phyloP scores from a whole-genome alignment of 2,888 invertebrate species.

The Boloria selene region DNA sequence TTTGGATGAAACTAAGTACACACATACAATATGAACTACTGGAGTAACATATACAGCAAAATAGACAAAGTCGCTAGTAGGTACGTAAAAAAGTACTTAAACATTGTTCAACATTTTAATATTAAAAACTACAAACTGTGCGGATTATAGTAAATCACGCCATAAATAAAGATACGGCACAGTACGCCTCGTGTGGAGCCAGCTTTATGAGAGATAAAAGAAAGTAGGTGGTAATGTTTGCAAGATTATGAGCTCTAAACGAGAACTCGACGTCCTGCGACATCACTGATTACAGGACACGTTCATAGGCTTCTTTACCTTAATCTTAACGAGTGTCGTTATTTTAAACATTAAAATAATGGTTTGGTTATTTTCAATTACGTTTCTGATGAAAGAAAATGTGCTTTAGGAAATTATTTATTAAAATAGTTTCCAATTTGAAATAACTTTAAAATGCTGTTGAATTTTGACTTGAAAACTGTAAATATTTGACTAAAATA shows the following conservation, averaged over 20 bases:
- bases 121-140: slow-evolving; percentile 12
- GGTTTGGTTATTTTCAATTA: not conserved
- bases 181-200: slow-evolving; percentile 25
- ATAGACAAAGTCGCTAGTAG: too few relatives aligned
- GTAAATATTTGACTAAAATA: too few relatives aligned
- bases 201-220: slow-evolving; percentile 49
- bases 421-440: too few relatives aligned
- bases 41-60: too few relatives aligned
- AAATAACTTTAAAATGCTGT: too few relatives aligned
- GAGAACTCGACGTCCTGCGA: slow-evolving; percentile 44
- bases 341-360: not conserved
- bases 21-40: too few relatives aligned
- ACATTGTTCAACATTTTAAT: not conserved
- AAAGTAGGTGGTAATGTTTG: slow-evolving; percentile 54
- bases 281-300: slow-evolving; percentile 29
- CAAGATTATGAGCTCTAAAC: slow-evolving; percentile 52
- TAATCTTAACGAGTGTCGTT: not conserved
- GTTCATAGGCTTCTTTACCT: slow-evolving; percentile 4
- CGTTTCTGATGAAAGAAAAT: too few relatives aligned
- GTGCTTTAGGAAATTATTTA: too few relatives aligned
- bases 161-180: slow-evolving; percentile 36
- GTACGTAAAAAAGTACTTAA: not conserved
- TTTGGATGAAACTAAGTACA: too few relatives aligned
- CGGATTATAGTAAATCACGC: slow-evolving; percentile 27
- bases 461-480: too few relatives aligned